Conservation (phyloP, 2,888 invertebrate species). For the Ophonus ardosiacus region DNA sequence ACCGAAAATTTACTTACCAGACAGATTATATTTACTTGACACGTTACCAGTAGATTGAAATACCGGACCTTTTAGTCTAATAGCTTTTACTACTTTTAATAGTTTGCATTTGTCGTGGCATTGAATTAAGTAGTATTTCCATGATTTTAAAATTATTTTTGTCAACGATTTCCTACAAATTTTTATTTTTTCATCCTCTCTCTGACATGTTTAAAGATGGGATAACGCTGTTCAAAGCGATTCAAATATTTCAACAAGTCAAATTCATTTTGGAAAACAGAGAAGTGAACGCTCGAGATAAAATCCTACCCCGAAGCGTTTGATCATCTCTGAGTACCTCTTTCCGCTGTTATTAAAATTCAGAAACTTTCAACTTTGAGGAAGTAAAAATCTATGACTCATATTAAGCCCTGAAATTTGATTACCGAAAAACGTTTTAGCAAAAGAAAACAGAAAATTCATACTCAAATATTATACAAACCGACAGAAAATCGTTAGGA, state of each 20-base stretch:
- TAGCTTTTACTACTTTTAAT: too few species aligned
- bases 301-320: slow-evolving; percentile 24
- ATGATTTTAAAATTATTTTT: too few species aligned
- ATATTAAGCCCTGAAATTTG: slow-evolving; percentile 58
- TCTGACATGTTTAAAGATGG: too few species aligned
- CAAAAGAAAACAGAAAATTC: slow-evolving; percentile 60
- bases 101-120: too few species aligned
- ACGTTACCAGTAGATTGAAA: too few species aligned
- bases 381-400: slow-evolving; percentile 50
- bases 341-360: slow-evolving; percentile 48
- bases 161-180: too few species aligned
- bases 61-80: too few species aligned
- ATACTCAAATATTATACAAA: slow-evolving; percentile 57
- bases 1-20: too few species aligned
- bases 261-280: slow-evolving; percentile 32
- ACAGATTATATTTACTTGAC: too few species aligned
- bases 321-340: slow-evolving; percentile 40
- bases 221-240: too few species aligned
- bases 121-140: too few species aligned
- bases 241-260: slow-evolving; percentile 29
- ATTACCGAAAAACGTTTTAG: slow-evolving; percentile 59
- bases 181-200: too few species aligned
- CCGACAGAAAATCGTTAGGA: slow-evolving; percentile 53
- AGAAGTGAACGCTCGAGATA: slow-evolving; percentile 21
- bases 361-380: slow-evolving; percentile 35